A percentile compares a stretch with the other conserved stretches of the same genome.
These are phyloP conservation scores for Drosophila auraria DNA, from an alignment of 1,140 invertebrate species.

Conservation along the genomic window DNA sequence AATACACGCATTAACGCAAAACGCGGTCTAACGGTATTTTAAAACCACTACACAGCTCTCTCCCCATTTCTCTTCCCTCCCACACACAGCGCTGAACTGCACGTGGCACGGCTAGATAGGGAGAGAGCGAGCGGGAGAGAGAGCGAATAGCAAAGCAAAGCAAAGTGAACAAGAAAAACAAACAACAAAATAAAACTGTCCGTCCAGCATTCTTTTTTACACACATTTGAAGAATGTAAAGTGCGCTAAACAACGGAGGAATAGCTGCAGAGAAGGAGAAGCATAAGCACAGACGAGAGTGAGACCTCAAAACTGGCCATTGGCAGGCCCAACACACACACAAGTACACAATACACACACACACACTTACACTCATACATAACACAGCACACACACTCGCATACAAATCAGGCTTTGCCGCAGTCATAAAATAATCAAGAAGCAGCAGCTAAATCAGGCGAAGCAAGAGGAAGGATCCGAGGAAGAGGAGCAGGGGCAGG, in stretches of 20 bases:
- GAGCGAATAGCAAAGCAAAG: conserved; percentile 38
- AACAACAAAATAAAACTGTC: conserved; percentile 61
- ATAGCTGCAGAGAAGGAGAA: conserved; percentile 28
- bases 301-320: conserved; percentile 77
- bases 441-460: conserved; percentile 60
- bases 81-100: conserved; percentile 52
- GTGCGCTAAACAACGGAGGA: conserved; percentile 56
- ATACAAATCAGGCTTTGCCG: conserved; percentile 61
- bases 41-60: conserved; percentile 22
- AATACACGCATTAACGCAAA: conserved; percentile 55
- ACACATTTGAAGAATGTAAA: conserved; percentile 62
- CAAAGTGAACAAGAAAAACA: conserved; percentile 44
- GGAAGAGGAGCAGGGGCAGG: conserved; percentile 7
- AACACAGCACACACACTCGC: conserved; percentile 38
- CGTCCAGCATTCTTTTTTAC: conserved; percentile 63
- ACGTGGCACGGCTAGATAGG: conserved; percentile 65
- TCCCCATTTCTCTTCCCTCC: conserved; percentile 7
- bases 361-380: conserved; percentile 9
- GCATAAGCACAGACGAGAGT: conserved; percentile 49
- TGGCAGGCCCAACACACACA: conserved; percentile 58
- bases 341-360: conserved; percentile 27
- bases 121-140: conserved; percentile 42
- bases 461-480: conserved; percentile 18
- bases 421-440: conserved; percentile 84
- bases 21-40: conserved; percentile 67